Evolutionary conservation across 2,888 invertebrate genomes (phyloP).

Genomic region (Pristionchus arcanus): DNA sequence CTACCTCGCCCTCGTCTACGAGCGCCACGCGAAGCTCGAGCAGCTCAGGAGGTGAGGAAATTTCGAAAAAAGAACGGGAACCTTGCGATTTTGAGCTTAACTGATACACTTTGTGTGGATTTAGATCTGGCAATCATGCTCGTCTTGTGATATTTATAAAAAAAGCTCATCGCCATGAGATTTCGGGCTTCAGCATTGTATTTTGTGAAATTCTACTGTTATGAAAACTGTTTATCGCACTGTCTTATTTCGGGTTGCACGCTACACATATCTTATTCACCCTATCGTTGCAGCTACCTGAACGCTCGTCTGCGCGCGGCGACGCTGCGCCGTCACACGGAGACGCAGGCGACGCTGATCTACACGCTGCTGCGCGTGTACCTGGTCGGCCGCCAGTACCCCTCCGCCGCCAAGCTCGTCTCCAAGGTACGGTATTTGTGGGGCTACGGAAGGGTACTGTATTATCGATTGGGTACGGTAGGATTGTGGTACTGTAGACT

Average conservation of each 20-base stretch:
- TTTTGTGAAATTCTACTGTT: too few relatives aligned
- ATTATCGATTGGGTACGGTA: not conserved
- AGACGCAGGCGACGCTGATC: slow-evolving; percentile 96
- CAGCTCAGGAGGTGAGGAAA: slow-evolving; percentile 62
- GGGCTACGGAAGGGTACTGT: too few relatives aligned
- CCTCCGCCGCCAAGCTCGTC: slow-evolving; percentile 96
- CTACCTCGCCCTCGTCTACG: slow-evolving; percentile 92
- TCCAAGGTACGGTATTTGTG: slow-evolving; percentile 85
- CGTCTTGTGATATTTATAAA: too few relatives aligned
- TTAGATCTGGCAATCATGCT: too few relatives aligned
- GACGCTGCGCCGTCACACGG: slow-evolving; percentile 94
- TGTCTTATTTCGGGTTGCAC: too few relatives aligned
- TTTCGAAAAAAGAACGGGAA: too few relatives aligned
- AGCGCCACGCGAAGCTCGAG: slow-evolving; percentile 83
- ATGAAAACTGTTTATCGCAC: too few relatives aligned
- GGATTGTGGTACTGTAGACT: too few relatives aligned
- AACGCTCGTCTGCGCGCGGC: slow-evolving; percentile 94
- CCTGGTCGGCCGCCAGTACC: slow-evolving; percentile 94
- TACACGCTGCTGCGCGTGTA: slow-evolving; percentile 97
- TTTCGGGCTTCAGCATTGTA: too few relatives aligned
- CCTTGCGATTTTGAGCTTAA: too few relatives aligned
- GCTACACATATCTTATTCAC: not conserved
- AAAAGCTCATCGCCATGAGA: too few relatives aligned
- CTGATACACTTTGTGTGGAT: too few relatives aligned
- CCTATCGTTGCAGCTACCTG: slow-evolving; percentile 82